Conservation (phyloP, 2,888 invertebrate genomes). For the Chymomyza procnemis region DNA sequence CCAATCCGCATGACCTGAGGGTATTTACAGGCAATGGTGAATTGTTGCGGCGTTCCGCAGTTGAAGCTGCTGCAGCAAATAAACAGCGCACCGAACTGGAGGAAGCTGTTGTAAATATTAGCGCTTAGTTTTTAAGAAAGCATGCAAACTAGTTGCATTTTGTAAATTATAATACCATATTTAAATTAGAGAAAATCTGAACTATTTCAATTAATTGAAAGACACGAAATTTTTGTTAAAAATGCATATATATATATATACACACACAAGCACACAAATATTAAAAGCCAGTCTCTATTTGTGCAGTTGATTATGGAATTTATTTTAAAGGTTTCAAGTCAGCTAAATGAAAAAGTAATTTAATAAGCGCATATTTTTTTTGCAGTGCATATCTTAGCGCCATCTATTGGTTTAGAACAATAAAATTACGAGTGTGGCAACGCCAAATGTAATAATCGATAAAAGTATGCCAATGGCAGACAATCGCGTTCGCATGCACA, state of each 20-base stretch:
- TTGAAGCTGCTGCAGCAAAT: constrained; percentile 17
- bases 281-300: too few species aligned
- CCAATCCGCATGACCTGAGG: constrained; percentile 44
- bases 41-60: constrained; percentile 32
- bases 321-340: too few species aligned
- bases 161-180: constrained; percentile 24
- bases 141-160: constrained; percentile 6
- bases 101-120: constrained; percentile 19
- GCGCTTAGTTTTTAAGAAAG: constrained; percentile 19
- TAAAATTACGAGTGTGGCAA: background rate
- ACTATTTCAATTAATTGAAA: background rate
- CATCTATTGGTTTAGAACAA: background rate
- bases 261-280: too few species aligned
- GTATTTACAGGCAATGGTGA: constrained; percentile 32
- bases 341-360: too few species aligned
- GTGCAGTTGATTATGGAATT: too few species aligned
- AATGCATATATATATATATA: too few species aligned
- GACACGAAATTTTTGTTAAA: too few species aligned
- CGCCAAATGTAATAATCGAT: background rate
- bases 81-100: constrained; percentile 4
- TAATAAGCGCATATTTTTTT: too few species aligned
- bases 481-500: background rate
- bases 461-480: background rate
- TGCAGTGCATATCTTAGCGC: background rate
- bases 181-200: background rate